Conservation (phyloP, 2,888 invertebrate genomes). For the Cephus runcator region DNA sequence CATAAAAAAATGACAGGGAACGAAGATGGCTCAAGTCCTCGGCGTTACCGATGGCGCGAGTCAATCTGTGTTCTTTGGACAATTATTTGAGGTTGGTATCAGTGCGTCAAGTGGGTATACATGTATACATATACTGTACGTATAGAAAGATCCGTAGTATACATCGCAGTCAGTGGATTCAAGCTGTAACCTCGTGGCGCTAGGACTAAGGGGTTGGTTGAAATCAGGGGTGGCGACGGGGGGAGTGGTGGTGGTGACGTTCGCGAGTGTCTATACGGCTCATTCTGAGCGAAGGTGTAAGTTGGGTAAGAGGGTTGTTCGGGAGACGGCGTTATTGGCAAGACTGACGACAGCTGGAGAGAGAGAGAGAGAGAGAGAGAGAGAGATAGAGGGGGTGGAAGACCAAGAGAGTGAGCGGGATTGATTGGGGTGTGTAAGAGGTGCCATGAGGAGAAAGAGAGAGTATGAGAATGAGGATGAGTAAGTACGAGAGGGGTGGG, state of each 20-base stretch:
- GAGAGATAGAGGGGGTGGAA: neutral
- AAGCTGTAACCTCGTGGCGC: constrained; percentile 22
- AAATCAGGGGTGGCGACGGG: too few species aligned
- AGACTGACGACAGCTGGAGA: constrained; percentile 11
- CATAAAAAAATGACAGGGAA: too few species aligned
- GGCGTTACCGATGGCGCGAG: neutral
- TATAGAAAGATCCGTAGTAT: constrained; percentile 1
- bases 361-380: neutral
- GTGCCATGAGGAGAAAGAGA: constrained; percentile 18
- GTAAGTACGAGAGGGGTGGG: constrained; percentile 33
- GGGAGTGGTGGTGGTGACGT: constrained; percentile 7
- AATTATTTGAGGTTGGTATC: constrained; percentile 38
- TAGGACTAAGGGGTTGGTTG: neutral
- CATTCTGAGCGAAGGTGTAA: too few species aligned
- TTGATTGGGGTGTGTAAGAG: constrained; percentile 7
- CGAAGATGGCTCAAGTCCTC: too few species aligned
- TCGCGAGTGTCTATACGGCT: constrained; percentile 14
- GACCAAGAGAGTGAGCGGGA: constrained; percentile 14
- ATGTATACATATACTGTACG: neutral
- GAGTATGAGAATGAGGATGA: constrained; percentile 18
- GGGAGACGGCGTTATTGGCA: constrained; percentile 19
- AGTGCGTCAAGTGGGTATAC: constrained; percentile 27
- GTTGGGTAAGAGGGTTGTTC: neutral
- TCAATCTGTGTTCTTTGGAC: constrained; percentile 28
- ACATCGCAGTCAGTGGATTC: constrained; percentile 24